Evolutionary conservation across 2,113 vertebrate genomes (phyloP).

Genomic region (Thalassarche chlororhynchos): DNA sequence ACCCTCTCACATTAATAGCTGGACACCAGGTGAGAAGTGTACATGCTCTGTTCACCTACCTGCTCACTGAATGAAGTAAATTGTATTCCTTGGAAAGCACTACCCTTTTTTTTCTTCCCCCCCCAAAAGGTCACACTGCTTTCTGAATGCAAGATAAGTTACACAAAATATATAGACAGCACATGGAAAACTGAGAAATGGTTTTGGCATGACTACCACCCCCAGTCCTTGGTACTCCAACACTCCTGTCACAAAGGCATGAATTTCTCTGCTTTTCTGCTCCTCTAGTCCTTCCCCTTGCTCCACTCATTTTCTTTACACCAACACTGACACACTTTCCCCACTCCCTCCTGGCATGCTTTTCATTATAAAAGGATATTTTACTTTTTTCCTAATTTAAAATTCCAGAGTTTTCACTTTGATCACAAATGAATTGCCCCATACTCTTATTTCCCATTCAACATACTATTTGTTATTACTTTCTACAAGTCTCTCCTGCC

Average conservation of each 20-base stretch:
- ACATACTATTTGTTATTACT: not conserved
- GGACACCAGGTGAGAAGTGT: not conserved
- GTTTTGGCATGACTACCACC: not conserved
- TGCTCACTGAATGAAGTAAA: not conserved
- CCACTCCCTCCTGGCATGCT: not conserved
- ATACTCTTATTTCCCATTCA: not conserved
- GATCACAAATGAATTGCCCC: not conserved
- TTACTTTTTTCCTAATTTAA: no score
- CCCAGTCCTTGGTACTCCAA: not conserved
- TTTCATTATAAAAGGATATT: not conserved
- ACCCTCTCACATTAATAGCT: not conserved
- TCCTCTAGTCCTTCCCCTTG: not conserved
- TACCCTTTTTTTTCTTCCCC: no score
- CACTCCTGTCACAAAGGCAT: not conserved
- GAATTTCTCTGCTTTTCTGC: not conserved
- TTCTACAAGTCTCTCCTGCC: not conserved
- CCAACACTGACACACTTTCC: no score
- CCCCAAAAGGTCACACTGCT: not conserved
- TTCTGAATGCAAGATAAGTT: not conserved
- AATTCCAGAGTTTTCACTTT: not conserved
- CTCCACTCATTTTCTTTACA: not conserved
- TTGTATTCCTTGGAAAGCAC: not conserved
- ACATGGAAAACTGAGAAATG: not conserved
- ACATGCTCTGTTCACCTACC: not conserved
- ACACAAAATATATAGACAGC: not conserved